Percentiles rank a stretch among this genome's conserved stretches.
Evolutionary conservation across 2,888 invertebrate species (phyloP).

Genomic region (Aproaerema taeniolella): DNA sequence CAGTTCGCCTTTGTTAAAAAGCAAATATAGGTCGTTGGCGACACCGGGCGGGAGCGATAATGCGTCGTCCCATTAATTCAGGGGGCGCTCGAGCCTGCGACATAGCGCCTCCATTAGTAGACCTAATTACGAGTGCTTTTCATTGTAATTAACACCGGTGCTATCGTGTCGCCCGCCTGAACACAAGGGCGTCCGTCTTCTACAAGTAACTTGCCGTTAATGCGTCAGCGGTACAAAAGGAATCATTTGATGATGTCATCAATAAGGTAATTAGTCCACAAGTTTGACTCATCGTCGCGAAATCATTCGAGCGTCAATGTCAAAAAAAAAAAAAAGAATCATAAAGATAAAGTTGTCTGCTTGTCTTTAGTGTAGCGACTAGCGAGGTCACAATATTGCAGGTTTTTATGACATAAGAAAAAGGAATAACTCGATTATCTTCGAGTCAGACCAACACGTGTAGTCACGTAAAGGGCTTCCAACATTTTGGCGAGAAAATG

Average conservation of each 20-base stretch:
- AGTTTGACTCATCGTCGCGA: no score
- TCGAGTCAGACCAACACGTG: neutral
- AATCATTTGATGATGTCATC: no score
- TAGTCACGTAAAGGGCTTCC: constrained; percentile 3
- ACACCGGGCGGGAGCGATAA: constrained; percentile 28
- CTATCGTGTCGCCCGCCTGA: constrained; percentile 20
- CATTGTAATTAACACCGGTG: constrained; percentile 25
- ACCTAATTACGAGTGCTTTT: constrained; percentile 28
- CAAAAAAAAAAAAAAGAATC: no score
- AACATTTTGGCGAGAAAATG: no score
- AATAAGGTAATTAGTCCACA: no score
- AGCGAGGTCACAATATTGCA: no score
- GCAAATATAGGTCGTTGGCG: constrained; percentile 36
- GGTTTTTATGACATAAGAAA: constrained; percentile 3
- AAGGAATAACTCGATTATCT: constrained; percentile 1
- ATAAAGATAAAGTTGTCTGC: no score
- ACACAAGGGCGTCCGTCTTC: constrained; percentile 11
- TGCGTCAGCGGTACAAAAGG: no score
- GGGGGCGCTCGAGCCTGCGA: constrained; percentile 25
- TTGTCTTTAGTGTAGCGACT: no score
- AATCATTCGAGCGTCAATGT: no score
- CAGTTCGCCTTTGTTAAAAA: constrained; percentile 12
- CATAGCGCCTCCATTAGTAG: constrained; percentile 24
- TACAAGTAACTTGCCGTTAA: neutral
- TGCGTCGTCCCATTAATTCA: constrained; percentile 30